Evolutionary conservation across 2,888 invertebrate species (phyloP), one percentile per base, ranked within the genome.

Genomic region (Ethmia dodecea): DNA sequence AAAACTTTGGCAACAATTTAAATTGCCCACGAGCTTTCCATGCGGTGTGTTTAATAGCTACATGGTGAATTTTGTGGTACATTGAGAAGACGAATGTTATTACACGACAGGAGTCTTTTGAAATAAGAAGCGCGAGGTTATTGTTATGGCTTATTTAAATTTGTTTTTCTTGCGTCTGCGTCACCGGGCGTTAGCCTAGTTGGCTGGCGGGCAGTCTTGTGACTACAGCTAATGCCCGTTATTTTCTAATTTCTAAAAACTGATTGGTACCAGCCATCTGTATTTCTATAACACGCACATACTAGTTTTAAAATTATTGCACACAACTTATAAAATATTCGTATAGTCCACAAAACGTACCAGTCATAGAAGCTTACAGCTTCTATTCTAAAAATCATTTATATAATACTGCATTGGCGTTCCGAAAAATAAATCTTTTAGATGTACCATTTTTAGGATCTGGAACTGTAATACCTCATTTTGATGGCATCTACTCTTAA

Each of bases 131-230:
- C 56, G 43, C 50, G 33, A 52, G 61, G 60, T 63, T 65, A 72
- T 76, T 73, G 66, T 77, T 68, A 71, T 68, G 60, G 65, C 63
- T 69, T 72, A 72, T 80, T 77, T 70, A 68, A 73, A 74, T 66
- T 61, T 70, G 63, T 66, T 71, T 70, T 59, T 53, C 42, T 44
- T 45, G 57, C 43, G 50, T 37, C 55, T 70, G 74, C 78, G 80
- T 77, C 76, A 76, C 43, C 49, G 49, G 55, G 42, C 61, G 59
- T 66, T 64, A 70, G 62, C 67, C 65, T 59, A 57, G 61, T 68
- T 69, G 67, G 67, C 63, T 33, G 33, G 41, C 13, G 42, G 45
- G 40, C 45, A 50, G 59, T 78, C 83, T 80, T 81, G 78, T 83
- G 83, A 81, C 68, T 60, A 42, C 42, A 31, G 49, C 51, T 55